phyloP scores from a whole-genome alignment of 1,140 invertebrate species.

The Adelges cooleyi region DNA sequence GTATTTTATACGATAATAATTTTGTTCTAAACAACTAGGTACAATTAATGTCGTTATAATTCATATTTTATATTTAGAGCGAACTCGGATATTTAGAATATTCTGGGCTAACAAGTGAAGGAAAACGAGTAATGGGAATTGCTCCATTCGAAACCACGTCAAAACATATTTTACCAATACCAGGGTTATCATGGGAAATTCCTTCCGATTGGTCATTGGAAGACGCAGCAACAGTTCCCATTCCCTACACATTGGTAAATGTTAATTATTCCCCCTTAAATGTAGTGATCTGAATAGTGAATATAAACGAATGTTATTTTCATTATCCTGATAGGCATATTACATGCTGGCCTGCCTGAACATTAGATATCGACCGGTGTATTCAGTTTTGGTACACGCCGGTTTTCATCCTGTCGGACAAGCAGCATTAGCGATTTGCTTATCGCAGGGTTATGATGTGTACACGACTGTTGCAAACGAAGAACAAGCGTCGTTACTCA shows the following conservation, averaged over 20 bases:
- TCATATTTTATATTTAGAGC: neutral
- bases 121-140: conserved; percentile 12
- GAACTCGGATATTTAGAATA: conserved; percentile 27
- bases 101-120: neutral
- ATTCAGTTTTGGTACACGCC: conserved; percentile 45
- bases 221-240: conserved; percentile 48
- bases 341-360: conserved; percentile 11
- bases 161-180: conserved; percentile 22
- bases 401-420: conserved; percentile 50
- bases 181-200: conserved; percentile 40
- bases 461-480: conserved; percentile 39
- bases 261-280: neutral
- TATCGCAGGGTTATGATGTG: conserved; percentile 43
- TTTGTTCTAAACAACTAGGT: neutral
- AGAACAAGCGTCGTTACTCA: neutral
- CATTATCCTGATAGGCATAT: conserved; percentile 18
- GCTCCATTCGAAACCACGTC: neutral
- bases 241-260: conserved; percentile 35
- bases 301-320: neutral
- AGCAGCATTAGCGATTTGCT: conserved; percentile 49
- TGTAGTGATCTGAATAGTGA: neutral
- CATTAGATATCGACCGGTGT: neutral
- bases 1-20: no score
- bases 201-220: conserved; percentile 44
- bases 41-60: neutral